Conservation (phyloP, 2,113 vertebrate species). For the Nyctereutes procyonoides region DNA sequence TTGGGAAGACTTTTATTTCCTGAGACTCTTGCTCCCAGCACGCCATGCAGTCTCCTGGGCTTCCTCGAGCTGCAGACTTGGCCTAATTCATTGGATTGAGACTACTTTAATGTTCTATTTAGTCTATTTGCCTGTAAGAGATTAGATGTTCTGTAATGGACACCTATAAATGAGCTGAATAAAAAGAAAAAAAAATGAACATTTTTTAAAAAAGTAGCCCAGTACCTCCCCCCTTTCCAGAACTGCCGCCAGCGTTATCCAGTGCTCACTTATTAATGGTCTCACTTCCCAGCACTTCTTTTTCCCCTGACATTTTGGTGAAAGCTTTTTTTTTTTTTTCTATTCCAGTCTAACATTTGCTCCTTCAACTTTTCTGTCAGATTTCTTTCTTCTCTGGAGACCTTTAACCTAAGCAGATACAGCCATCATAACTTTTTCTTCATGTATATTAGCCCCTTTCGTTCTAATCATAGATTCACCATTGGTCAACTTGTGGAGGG, state of each 20-base stretch:
- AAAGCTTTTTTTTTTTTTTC: slow-evolving; percentile 10
- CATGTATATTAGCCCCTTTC: neutral
- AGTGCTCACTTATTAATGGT: slow-evolving; percentile 5
- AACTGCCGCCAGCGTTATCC: neutral
- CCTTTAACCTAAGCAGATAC: neutral
- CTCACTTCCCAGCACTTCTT: slow-evolving; percentile 7
- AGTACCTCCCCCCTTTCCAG: neutral
- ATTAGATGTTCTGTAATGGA: slow-evolving; percentile 6
- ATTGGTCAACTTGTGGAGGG: neutral
- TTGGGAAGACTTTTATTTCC: neutral
- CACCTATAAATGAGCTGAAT: slow-evolving; percentile 30
- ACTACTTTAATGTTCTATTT: neutral
- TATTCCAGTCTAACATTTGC: slow-evolving; percentile 38
- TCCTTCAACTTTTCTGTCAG: slow-evolving; percentile 50
- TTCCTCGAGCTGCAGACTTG: neutral
- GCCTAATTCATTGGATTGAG: neutral
- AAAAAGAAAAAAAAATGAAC: slow-evolving; percentile 42
- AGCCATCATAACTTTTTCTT: neutral
- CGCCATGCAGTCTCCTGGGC: neutral
- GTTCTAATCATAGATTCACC: neutral
- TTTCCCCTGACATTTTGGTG: slow-evolving; percentile 54
- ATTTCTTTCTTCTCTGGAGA: slow-evolving; percentile 44
- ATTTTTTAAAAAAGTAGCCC: neutral
- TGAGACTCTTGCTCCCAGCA: neutral
- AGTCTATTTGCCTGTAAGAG: neutral